Base-by-base conservation (phyloP, 2,113 vertebrate genomes). In the Pagrus major region DNA sequence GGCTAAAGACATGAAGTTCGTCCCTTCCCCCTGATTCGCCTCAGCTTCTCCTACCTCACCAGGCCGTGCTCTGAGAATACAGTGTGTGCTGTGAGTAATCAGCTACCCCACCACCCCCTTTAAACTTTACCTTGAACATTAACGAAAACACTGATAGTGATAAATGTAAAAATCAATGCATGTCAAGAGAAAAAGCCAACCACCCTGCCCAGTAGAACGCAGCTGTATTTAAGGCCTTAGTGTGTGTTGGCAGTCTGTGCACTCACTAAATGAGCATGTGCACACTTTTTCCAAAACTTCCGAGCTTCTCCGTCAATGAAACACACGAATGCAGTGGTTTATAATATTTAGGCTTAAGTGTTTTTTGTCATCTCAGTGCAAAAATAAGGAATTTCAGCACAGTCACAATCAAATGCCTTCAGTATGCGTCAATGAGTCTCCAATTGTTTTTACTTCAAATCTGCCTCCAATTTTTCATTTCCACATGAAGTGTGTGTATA, bases 41-140 rank as follows among this genome's bases (percentile, higher is more conserved):
- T 68, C 68, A 78, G 12, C 42, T 16, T 4, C 41, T 29, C 46
- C 51, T 27, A 69, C 49, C 37, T 87, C 71, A 37, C 21, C 70
- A 86, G 79, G 83, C 92, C 66, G 91, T 91, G 92, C 85, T 87
- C 86, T 71, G 91, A 83, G 86, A 88, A 92, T 90, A 94, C 93
- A 93, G 93, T 93, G 91, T 89, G 82, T 88, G 89, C 86, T 61
- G 78, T 42, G 81, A 90, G 85, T 75, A 88, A 88, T 76, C 72
- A 76, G 58, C 59, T 80, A 85, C 78, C 92, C 89, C 85, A 82
- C 78, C 84, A 90, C 86, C 90, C 68, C 60, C 12, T 70, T 85
- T 66, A 66, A 78, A 75, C 69, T 56, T 88, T 63, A 86, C 81
- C 91, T 86, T 84, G 66, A 80, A 91, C 80, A 85, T 67, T 46